These are phyloP conservation scores for Craseonycteris thonglongyai DNA, from an alignment of 2,113 vertebrate genomes.

Conservation along the genomic window DNA sequence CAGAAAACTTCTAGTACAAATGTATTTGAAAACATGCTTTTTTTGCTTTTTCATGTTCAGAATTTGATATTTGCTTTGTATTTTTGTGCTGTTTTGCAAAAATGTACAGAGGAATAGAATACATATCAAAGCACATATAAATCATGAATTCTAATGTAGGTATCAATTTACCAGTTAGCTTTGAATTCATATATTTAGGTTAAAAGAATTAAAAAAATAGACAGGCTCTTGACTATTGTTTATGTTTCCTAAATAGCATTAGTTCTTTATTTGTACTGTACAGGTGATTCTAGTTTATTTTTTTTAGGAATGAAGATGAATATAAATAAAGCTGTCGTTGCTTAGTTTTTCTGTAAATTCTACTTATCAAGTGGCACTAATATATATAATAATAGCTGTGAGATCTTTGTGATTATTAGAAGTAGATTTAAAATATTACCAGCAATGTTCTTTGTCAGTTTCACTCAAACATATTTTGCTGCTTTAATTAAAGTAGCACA, in stretches of 20 bases:
- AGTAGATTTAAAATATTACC: constrained; percentile 26
- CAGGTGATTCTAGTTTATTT: constrained; percentile 49
- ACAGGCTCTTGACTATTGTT: constrained; percentile 28
- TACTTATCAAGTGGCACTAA: constrained; percentile 20
- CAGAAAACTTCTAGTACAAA: constrained; percentile 41
- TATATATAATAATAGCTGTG: neutral
- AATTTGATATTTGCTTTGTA: constrained; percentile 47
- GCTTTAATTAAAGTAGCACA: neutral
- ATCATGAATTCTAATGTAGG: neutral
- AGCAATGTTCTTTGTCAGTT: neutral
- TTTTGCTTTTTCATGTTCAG: constrained; percentile 49
- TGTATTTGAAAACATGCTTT: constrained; percentile 32
- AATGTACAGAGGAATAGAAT: neutral
- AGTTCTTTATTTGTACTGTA: constrained; percentile 32
- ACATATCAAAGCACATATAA: neutral
- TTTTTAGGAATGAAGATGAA: constrained; percentile 62
- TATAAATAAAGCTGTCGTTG: constrained; percentile 48
- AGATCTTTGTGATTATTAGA: constrained; percentile 16
- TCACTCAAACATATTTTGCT: neutral
- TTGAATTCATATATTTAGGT: constrained; percentile 24
- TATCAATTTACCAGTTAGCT: neutral
- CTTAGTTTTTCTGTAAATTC: constrained; percentile 44
- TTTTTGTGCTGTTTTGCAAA: constrained; percentile 29
- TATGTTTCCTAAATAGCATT: constrained; percentile 31
- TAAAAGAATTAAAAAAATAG: neutral